phyloP scores from a whole-genome alignment of 1,140 invertebrate species.

The Paramacrobiotus metropolitanus region DNA sequence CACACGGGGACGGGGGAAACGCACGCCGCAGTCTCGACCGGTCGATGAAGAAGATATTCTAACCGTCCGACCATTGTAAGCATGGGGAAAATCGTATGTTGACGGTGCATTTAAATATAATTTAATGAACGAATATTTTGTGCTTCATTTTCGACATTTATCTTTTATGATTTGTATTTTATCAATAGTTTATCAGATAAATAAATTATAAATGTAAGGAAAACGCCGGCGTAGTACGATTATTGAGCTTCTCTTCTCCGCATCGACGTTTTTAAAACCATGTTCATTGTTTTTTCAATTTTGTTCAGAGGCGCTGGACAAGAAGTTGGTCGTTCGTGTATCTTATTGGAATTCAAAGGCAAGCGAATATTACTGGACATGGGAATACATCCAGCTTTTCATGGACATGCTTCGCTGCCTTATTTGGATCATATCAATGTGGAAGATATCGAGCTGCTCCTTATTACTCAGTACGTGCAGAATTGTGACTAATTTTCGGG shows the following conservation, averaged over 20 bases:
- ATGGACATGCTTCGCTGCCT: conserved; percentile 68
- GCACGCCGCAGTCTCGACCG: not conserved
- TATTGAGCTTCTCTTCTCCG: no score
- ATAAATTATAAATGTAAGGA: no score
- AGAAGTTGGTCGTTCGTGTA: conserved; percentile 95
- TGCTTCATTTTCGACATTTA: no score
- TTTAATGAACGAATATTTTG: no score
- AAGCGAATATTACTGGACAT: conserved; percentile 92
- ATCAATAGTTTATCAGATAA: no score
- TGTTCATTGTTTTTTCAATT: no score
- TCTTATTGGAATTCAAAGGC: conserved; percentile 93
- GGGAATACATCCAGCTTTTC: conserved; percentile 91
- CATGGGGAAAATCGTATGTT: no score
- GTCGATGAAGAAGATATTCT: conserved; percentile 1
- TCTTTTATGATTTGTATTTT: no score
- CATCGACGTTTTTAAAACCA: no score
- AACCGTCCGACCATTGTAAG: not conserved
- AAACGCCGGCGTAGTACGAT: no score
- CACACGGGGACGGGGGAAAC: not conserved
- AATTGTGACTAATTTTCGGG: conserved; percentile 7
- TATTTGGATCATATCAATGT: conserved; percentile 94
- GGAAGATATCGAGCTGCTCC: conserved; percentile 80
- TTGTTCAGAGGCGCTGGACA: conserved; percentile 74
- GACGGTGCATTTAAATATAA: no score
- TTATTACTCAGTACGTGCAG: conserved; percentile 64